phyloP scores from a whole-genome alignment of 2,113 vertebrate genomes.

The Cochlearius cochlearius region DNA sequence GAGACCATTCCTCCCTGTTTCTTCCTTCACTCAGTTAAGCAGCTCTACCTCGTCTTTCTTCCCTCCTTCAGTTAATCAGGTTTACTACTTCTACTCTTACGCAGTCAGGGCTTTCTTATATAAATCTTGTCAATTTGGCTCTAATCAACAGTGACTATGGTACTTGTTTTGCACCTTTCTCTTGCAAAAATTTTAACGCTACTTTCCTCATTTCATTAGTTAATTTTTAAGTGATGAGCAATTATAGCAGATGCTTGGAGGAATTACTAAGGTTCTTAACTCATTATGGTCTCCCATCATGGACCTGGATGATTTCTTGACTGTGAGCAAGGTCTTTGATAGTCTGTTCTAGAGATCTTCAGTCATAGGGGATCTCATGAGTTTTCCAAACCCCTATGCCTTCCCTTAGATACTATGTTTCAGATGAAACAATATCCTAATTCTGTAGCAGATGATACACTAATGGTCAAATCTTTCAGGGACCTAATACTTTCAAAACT shows the following conservation, averaged over 20 bases:
- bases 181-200: not conserved
- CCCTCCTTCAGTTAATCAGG: not conserved
- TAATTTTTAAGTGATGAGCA: not conserved
- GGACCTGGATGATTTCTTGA: not conserved
- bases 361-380: not conserved
- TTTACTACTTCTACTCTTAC: not conserved
- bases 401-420: not conserved
- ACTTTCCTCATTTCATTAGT: not conserved
- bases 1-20: not conserved
- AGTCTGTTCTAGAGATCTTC: not conserved
- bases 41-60: not conserved
- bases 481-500: not conserved
- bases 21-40: not conserved
- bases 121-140: not conserved
- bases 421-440: not conserved
- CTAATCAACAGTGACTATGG: not conserved
- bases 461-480: not conserved
- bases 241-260: not conserved
- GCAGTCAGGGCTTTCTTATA: not conserved
- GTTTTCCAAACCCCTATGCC: not conserved
- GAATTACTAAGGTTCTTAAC: not conserved
- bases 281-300: not conserved
- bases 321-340: not conserved
- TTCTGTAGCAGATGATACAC: not conserved
- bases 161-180: not conserved